A percentile compares a stretch with the other conserved stretches of the same genome.
phyloP scores from a whole-genome alignment of 1,140 invertebrate species.

The Anoplolepis gracilipes region DNA sequence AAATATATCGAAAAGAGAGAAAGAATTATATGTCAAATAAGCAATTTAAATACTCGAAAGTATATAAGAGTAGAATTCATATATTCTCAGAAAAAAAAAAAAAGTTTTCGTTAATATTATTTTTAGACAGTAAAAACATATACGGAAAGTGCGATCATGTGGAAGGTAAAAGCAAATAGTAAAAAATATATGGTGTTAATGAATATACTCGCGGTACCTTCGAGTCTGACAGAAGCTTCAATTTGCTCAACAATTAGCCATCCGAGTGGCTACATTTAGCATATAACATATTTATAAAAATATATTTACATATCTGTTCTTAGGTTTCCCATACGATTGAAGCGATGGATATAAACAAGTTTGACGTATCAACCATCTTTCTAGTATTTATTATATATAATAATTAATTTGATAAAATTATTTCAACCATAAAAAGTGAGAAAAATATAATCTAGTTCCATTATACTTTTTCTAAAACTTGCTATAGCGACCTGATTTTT shows the following conservation, averaged over 20 bases:
- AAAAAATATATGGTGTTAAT: conserved; percentile 56
- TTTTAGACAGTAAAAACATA: neutral
- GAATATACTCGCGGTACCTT: conserved; percentile 46
- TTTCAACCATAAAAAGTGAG: too few species aligned
- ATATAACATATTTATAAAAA: conserved; percentile 11
- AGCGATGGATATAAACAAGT: neutral
- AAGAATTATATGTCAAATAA: neutral
- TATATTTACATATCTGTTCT: conserved; percentile 2
- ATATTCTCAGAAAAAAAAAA: too few species aligned
- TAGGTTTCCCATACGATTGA: neutral
- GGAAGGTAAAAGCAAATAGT: too few species aligned
- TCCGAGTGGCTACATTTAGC: conserved; percentile 35
- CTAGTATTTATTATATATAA: too few species aligned
- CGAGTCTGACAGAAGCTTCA: conserved; percentile 22
- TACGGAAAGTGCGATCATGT: neutral
- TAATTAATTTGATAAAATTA: too few species aligned
- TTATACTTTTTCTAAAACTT: neutral
- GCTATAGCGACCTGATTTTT: neutral
- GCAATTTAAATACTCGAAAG: neutral
- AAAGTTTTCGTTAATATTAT: conserved; percentile 9
- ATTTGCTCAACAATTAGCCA: conserved; percentile 77
- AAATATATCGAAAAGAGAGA: neutral
- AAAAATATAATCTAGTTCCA: neutral
- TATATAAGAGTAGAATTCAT: neutral
- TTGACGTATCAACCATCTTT: too few species aligned